Percentiles rank a stretch among this genome's conserved stretches.
phyloP scores from a whole-genome alignment of 2,113 vertebrate species.

The Grantiella picta region DNA sequence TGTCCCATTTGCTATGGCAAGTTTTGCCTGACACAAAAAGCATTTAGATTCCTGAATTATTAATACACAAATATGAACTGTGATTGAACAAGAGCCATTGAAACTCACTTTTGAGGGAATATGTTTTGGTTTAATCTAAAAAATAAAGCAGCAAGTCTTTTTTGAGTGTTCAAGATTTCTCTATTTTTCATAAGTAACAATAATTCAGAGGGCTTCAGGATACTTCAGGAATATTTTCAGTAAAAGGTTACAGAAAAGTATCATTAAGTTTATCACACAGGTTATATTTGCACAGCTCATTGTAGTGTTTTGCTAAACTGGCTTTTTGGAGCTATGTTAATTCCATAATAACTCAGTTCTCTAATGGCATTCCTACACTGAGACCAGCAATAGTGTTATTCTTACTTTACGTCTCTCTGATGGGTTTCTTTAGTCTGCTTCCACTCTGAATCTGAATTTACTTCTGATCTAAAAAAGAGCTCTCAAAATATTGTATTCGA shows the following conservation, averaged over 20 bases:
- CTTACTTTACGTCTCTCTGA: neutral
- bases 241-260: neutral
- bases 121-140: slow-evolving; percentile 48
- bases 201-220: slow-evolving; percentile 16
- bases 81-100: slow-evolving; percentile 53
- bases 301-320: neutral
- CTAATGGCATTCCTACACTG: neutral
- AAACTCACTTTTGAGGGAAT: slow-evolving; percentile 4
- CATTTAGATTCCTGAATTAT: slow-evolving; percentile 63
- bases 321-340: neutral
- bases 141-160: slow-evolving; percentile 28
- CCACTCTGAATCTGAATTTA: neutral
- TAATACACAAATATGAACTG: slow-evolving; percentile 35
- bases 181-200: neutral
- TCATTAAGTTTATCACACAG: neutral
- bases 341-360: neutral
- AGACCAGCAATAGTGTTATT: neutral
- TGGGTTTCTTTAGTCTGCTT: neutral
- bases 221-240: neutral
- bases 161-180: slow-evolving; percentile 12
- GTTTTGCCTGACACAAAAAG: slow-evolving; percentile 49
- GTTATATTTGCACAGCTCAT: neutral
- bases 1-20: neutral
- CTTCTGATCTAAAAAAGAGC: neutral
- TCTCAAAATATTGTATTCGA: neutral